A percentile compares a stretch with the other conserved stretches of the same genome.
Conservation (phyloP, 2,113 vertebrate genomes). For the Alethe castanea region DNA sequence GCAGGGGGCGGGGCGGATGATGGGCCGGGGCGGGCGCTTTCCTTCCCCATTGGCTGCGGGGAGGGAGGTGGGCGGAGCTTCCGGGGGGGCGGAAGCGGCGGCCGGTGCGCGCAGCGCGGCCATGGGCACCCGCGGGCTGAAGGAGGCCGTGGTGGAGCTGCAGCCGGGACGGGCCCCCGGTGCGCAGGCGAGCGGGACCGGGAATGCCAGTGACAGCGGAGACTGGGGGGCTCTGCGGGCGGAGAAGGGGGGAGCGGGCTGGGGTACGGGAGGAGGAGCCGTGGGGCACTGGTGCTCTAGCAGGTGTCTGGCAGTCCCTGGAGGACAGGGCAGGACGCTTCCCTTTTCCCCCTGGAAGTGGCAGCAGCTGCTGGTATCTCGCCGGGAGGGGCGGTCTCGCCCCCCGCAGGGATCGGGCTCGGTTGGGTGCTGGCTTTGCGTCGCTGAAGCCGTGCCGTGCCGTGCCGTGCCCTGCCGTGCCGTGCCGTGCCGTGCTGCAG, state of each 20-base stretch:
- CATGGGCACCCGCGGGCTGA: background rate
- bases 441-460: background rate
- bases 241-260: too few relatives aligned
- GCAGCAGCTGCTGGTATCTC: background rate
- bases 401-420: background rate
- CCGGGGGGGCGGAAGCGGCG: background rate
- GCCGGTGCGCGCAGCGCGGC: background rate
- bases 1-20: fast-evolving
- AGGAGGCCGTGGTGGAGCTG: background rate
- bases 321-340: background rate
- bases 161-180: background rate
- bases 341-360: background rate
- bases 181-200: background rate
- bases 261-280: background rate
- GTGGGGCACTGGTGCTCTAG: fast-evolving
- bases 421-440: background rate
- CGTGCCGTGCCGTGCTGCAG: background rate
- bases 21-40: fast-evolving
- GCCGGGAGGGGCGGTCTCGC: background rate
- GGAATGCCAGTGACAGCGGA: background rate
- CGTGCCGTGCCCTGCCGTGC: too few relatives aligned
- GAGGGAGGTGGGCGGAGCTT: background rate
- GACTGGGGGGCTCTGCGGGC: too few relatives aligned
- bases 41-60: background rate
- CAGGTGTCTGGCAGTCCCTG: background rate